Evolutionary conservation across 2,888 invertebrate genomes (phyloP).

Genomic region (Pomacea canaliculata): DNA sequence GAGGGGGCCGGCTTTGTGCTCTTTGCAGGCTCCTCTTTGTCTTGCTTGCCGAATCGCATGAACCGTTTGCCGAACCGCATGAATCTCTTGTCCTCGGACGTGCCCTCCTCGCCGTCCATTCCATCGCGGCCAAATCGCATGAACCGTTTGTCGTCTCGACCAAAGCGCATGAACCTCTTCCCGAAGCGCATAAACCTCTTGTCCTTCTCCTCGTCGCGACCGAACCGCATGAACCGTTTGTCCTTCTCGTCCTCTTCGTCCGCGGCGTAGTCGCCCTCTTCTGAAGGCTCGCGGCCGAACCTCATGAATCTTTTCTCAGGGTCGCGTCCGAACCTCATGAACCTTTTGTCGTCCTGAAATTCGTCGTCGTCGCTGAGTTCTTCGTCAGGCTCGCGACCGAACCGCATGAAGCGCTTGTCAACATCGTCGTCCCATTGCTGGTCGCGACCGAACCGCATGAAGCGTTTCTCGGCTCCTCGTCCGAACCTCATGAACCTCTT

Average conservation of each 20-base stretch:
- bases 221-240: conserved; percentile 49
- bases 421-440: not conserved
- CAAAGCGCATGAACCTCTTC: conserved; percentile 55
- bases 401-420: conserved; percentile 52
- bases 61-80: conserved; percentile 59
- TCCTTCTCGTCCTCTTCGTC: conserved; percentile 36
- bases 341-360: conserved; percentile 47
- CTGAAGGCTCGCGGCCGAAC: conserved; percentile 45
- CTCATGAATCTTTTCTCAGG: conserved; percentile 57
- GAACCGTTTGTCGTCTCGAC: conserved; percentile 55
- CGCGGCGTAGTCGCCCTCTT: conserved; percentile 16
- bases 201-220: conserved; percentile 31
- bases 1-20: no score
- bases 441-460: conserved; percentile 38
- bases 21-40: conserved; percentile 25
- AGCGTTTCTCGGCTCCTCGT: conserved; percentile 33
- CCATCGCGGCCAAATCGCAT: conserved; percentile 49
- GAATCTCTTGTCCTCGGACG: conserved; percentile 50
- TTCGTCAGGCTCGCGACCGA: conserved; percentile 24
- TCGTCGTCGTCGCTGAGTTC: conserved; percentile 1
- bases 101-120: conserved; percentile 35
- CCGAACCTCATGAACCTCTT: conserved; percentile 56
- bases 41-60: conserved; percentile 54
- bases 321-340: conserved; percentile 52
- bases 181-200: conserved; percentile 54